phyloP scores from a whole-genome alignment of 1,140 invertebrate genomes.

The Catajapyx aquilonaris region DNA sequence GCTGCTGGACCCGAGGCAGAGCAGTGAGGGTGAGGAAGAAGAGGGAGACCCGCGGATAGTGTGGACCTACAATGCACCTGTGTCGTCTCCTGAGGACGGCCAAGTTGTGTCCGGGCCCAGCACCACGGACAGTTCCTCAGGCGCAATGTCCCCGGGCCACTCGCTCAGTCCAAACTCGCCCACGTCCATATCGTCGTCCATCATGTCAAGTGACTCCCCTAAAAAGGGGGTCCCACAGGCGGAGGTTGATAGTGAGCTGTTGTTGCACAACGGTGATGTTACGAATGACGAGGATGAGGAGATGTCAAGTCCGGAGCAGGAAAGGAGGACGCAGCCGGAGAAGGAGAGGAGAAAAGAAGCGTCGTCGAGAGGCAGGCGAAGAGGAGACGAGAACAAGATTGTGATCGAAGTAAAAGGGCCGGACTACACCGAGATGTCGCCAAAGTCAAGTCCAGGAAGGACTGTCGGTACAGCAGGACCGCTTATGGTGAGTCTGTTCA shows the following conservation, averaged over 20 bases:
- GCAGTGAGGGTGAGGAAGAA: slow-evolving; percentile 30
- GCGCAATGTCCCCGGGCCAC: slow-evolving; percentile 36
- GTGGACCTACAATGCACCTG: slow-evolving; percentile 81
- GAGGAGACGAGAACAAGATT: slow-evolving; percentile 35
- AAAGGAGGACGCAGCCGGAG: slow-evolving; percentile 7
- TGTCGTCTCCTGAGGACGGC: too few species aligned
- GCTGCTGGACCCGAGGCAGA: slow-evolving; percentile 56
- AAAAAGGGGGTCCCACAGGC: not conserved
- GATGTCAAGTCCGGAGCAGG: slow-evolving; percentile 11
- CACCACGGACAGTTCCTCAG: slow-evolving; percentile 33
- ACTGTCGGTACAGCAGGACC: too few species aligned
- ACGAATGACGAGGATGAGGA: slow-evolving; percentile 2
- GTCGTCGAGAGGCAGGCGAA: slow-evolving; percentile 23
- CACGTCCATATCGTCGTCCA: slow-evolving; percentile 63
- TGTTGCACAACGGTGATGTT: not conserved
- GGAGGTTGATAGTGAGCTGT: too few species aligned
- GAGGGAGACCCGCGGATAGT: slow-evolving; percentile 37
- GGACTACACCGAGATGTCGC: slow-evolving; percentile 36
- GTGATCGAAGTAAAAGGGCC: slow-evolving; percentile 63
- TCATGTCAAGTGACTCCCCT: slow-evolving; percentile 34
- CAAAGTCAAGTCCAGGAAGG: too few species aligned
- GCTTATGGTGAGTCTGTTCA: too few species aligned
- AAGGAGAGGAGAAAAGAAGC: slow-evolving; percentile 19
- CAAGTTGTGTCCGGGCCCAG: slow-evolving; percentile 29
- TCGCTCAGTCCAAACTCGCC: slow-evolving; percentile 54